A percentile compares a stretch with the other conserved stretches of the same genome.
Conservation (phyloP, 2,888 invertebrate species). For the Gymnosoma rotundatum region DNA sequence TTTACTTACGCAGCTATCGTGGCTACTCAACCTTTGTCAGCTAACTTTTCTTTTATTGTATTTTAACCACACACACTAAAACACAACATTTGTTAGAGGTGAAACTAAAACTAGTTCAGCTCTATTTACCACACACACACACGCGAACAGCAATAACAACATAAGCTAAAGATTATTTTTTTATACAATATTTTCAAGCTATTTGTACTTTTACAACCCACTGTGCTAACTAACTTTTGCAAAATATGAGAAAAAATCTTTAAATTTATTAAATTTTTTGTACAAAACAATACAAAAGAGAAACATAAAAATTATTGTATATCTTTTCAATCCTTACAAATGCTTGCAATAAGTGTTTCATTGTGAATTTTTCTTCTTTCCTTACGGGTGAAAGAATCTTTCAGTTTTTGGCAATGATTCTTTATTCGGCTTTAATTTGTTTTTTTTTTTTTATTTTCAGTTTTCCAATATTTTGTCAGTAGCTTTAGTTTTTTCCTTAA, state of each 20-base stretch:
- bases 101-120: no score
- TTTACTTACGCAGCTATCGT: no score
- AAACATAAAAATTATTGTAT: slow-evolving; percentile 9
- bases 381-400: slow-evolving; percentile 32
- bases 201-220: background rate
- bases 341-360: slow-evolving; percentile 59
- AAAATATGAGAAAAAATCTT: slow-evolving; percentile 25
- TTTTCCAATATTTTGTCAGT: slow-evolving; percentile 53
- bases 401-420: slow-evolving; percentile 61
- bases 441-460: slow-evolving; percentile 19
- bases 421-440: slow-evolving; percentile 18
- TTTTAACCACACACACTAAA: no score
- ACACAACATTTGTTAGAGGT: no score
- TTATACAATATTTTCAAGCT: no score
- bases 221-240: background rate
- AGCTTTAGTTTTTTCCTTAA: slow-evolving; percentile 27
- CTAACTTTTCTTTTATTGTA: no score
- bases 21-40: no score
- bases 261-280: slow-evolving; percentile 47
- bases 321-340: slow-evolving; percentile 50
- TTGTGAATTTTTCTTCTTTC: slow-evolving; percentile 21
- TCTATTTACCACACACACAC: no score
- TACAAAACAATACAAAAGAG: background rate
- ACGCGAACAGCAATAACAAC: no score
- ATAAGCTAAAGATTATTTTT: no score